These are phyloP conservation scores for Zosterops pallidus DNA, from an alignment of 2,113 vertebrate genomes.

Conservation along the genomic window DNA sequence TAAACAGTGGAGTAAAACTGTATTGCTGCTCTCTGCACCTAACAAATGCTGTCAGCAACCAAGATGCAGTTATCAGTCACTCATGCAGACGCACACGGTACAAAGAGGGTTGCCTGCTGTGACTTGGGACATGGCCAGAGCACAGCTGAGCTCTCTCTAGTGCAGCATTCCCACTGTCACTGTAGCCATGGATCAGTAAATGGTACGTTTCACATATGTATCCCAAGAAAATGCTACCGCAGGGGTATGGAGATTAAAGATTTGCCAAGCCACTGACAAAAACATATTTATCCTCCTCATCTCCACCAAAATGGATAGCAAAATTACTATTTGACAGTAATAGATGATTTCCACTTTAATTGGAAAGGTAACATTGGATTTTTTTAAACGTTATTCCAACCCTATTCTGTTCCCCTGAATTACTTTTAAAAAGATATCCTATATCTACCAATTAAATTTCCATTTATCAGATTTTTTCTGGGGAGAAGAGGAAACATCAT, in stretches of 20 bases:
- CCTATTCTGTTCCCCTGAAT: background rate
- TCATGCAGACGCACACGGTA: background rate
- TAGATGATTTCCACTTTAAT: background rate
- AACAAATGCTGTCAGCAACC: background rate
- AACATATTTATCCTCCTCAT: background rate
- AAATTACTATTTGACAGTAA: background rate
- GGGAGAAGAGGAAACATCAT: background rate
- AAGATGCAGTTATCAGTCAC: background rate
- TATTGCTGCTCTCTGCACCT: background rate
- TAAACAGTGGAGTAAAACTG: background rate
- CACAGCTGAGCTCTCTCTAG: background rate
- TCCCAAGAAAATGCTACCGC: background rate
- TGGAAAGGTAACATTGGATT: background rate
- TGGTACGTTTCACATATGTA: background rate
- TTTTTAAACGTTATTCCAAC: background rate
- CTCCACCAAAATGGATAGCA: background rate
- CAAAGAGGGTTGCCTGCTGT: background rate
- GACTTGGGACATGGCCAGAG: conserved; percentile 13
- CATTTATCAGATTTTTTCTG: background rate
- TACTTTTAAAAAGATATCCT: background rate
- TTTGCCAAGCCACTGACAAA: background rate
- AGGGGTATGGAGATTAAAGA: background rate
- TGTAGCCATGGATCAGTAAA: background rate
- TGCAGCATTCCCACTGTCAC: background rate
- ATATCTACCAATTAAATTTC: background rate